phyloP scores from a whole-genome alignment of 2,113 vertebrate species.

The Erpornis zantholeuca region DNA sequence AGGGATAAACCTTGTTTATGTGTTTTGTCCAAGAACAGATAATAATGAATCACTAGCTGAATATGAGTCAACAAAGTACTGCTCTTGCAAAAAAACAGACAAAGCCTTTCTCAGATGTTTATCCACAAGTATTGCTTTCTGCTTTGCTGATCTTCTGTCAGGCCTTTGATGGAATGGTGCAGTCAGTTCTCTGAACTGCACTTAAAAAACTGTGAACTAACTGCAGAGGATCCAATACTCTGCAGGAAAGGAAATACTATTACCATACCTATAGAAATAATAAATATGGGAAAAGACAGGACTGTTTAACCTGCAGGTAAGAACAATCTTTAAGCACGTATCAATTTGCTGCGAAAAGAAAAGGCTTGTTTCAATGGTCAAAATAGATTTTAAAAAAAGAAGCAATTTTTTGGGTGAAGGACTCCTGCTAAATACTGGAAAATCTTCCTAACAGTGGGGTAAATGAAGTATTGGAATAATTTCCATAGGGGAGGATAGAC shows the following conservation, averaged over 20 bases:
- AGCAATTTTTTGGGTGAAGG: not conserved
- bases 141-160: not conserved
- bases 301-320: not conserved
- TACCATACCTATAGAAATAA: not conserved
- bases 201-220: not conserved
- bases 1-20: slow-evolving; percentile 47
- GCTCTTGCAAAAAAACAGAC: not conserved
- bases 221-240: not conserved
- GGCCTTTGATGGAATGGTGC: not conserved
- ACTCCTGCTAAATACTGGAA: not conserved
- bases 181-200: not conserved
- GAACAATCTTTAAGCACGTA: not conserved
- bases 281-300: not conserved
- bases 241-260: not conserved
- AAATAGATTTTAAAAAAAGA: not conserved
- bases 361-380: not conserved
- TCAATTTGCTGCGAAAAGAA: not conserved
- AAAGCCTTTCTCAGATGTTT: slow-evolving; percentile 1
- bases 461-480: not conserved
- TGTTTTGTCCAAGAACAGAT: slow-evolving; percentile 41
- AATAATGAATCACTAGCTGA: slow-evolving; percentile 19
- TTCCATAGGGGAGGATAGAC: not conserved
- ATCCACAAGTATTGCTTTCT: not conserved
- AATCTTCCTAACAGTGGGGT: not conserved
- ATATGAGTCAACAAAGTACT: slow-evolving; percentile 9